These are phyloP conservation scores for Limnephilus auricula DNA, from an alignment of 2,888 invertebrate species.

Conservation along the genomic window DNA sequence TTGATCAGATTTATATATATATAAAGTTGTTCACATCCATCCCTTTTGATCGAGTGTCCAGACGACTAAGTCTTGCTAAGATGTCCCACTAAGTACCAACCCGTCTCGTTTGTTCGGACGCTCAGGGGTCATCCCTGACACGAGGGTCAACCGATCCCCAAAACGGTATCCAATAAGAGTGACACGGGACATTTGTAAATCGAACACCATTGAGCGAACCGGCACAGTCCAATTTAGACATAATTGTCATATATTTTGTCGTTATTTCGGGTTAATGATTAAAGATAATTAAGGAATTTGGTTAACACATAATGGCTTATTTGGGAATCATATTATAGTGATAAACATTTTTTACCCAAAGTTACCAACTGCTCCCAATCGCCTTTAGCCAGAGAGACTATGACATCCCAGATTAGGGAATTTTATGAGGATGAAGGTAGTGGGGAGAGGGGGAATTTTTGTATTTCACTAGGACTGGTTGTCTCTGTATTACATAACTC, in stretches of 20 bases:
- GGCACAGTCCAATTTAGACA: neutral
- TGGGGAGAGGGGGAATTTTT: no score
- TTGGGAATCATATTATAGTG: no score
- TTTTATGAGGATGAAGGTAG: no score
- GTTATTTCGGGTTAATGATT: neutral
- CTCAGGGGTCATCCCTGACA: constrained; percentile 37
- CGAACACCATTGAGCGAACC: constrained; percentile 1
- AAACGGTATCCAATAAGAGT: constrained; percentile 45
- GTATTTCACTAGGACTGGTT: no score
- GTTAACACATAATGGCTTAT: no score
- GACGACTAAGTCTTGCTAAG: neutral
- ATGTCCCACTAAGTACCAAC: constrained; percentile 10
- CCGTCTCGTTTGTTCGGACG: constrained; percentile 41
- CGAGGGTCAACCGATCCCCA: constrained; percentile 29
- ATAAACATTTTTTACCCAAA: no score
- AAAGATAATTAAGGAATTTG: no score
- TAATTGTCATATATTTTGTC: neutral
- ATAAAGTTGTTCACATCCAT: neutral
- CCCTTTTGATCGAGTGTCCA: neutral
- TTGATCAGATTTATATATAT: neutral
- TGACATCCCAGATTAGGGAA: no score
- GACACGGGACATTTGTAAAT: constrained; percentile 39
- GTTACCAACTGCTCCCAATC: no score
- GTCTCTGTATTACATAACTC: no score
- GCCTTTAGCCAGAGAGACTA: no score